Base-by-base conservation (phyloP, 2,888 invertebrate genomes). In the Catocala sponsa region DNA sequence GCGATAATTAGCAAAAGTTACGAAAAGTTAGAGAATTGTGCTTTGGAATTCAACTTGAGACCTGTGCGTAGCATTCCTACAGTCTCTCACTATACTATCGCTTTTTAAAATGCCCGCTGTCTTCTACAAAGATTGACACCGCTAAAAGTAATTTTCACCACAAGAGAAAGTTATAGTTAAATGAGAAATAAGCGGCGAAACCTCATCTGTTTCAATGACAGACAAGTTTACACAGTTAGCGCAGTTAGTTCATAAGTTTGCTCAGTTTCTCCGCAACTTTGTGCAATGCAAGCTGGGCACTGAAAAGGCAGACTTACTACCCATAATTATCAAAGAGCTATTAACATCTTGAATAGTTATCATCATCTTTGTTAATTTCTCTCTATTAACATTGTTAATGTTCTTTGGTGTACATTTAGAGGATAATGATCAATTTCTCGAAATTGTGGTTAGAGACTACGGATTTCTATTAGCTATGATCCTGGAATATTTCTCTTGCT, bases 281-380 rank as follows among this genome's bases (percentile, higher is more conserved):
- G 25, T 49, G 65, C 41, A 46, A 58, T 66, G 66, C 59, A 66
- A 58, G 53, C 32, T 58, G 35, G 59, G 59, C 38, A 35, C 54
- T n/a, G 12, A 15, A 58, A 63, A 52, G 65, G 56, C 59, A 54
- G 7, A 9, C 13, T 13, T 43, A 60, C 60, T 51, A 58, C 71
- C 58, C 15, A 12, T 56, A 61, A 50, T 58, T 63, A 65, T 68
- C 63, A 62, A 71, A 74, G 53, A 61, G 63, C 59, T 70, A 67
- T 74, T 74, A 73, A 70, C 25, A 58, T 55, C 6, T 35, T 32
- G 9, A 56, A 72, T 53, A 43, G 50, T 42, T 50, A 42, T 35
- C 6, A 38, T 59, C 46, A 58, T 46, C 41, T 50, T 33, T 42
- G 42, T 11, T 25, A 25, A 25, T 25, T 25, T 25, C 25, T 1